Evolutionary conservation across 2,113 vertebrate genomes (phyloP).

Genomic region (Trichomycterus rosablanca): DNA sequence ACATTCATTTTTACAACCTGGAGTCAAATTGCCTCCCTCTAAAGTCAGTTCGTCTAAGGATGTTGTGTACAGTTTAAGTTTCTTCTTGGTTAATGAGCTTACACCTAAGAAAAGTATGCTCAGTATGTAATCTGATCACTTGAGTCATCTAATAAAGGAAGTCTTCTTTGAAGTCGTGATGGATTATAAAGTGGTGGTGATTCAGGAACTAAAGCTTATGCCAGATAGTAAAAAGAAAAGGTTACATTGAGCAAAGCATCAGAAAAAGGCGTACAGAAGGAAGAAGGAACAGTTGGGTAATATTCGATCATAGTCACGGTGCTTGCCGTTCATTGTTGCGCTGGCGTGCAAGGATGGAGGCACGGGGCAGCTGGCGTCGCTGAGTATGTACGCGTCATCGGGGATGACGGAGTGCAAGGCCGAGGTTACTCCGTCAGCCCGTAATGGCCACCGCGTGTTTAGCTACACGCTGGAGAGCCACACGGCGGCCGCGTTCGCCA

Average conservation of each 20-base stretch:
- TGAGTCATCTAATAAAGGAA: slow-evolving; percentile 8
- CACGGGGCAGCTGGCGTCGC: slow-evolving; percentile 33
- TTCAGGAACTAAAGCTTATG: neutral
- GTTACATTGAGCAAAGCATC: neutral
- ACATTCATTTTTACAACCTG: no score
- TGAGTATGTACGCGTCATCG: slow-evolving; percentile 60
- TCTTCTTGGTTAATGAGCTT: neutral
- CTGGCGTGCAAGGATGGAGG: slow-evolving; percentile 58
- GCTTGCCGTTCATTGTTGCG: no score
- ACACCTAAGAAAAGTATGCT: no score
- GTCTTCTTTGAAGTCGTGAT: slow-evolving; percentile 5
- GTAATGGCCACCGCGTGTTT: slow-evolving; percentile 80
- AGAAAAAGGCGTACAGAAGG: no score
- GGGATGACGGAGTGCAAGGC: slow-evolving; percentile 82
- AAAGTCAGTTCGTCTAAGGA: neutral
- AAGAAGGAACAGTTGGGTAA: no score
- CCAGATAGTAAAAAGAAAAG: neutral
- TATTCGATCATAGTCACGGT: no score
- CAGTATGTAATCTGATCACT: neutral
- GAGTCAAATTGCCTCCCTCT: neutral
- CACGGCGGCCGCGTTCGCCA: slow-evolving; percentile 80
- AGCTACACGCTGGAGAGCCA: slow-evolving; percentile 88
- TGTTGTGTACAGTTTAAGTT: neutral
- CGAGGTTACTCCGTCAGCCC: slow-evolving; percentile 86
- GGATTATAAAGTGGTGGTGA: slow-evolving; percentile 4